These are phyloP conservation scores for Microplitis deprimator DNA, from an alignment of 2,888 invertebrate genomes.

Conservation along the genomic window DNA sequence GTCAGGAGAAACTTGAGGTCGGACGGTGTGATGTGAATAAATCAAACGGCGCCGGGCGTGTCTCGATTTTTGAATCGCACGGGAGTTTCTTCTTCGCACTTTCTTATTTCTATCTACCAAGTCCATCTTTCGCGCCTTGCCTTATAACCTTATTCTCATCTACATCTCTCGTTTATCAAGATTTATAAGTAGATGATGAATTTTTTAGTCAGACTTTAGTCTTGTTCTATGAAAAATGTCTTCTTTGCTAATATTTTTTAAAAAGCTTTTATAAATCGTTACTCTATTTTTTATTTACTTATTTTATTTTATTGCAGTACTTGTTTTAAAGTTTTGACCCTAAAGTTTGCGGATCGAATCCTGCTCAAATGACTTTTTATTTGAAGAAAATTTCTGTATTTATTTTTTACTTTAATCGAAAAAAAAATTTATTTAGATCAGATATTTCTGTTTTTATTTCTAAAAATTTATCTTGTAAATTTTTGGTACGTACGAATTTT, in stretches of 20 bases:
- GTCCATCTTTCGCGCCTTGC: conserved; percentile 8
- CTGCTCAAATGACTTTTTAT: no score
- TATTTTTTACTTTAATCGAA: no score
- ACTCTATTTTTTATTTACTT: no score
- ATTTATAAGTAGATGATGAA: conserved; percentile 24
- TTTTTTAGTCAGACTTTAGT: conserved; percentile 22
- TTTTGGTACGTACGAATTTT: background rate
- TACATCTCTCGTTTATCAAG: conserved; percentile 1
- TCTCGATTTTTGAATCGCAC: conserved; percentile 46
- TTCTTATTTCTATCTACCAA: conserved; percentile 13
- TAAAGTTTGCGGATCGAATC: no score
- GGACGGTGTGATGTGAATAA: conserved; percentile 67
- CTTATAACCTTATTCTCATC: conserved; percentile 6
- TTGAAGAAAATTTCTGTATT: no score
- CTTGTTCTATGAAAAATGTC: background rate
- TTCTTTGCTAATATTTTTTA: background rate
- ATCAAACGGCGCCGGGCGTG: conserved; percentile 53
- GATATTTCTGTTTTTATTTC: no score
- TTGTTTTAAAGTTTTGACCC: no score
- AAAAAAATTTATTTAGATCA: no score
- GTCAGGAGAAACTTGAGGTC: conserved; percentile 38
- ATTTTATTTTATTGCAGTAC: no score
- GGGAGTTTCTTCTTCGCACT: conserved; percentile 34
- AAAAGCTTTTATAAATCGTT: no score
- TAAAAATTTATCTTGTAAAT: no score